Evolutionary conservation across 2,888 invertebrate genomes (phyloP).

Genomic region (Sympetrum striolatum): DNA sequence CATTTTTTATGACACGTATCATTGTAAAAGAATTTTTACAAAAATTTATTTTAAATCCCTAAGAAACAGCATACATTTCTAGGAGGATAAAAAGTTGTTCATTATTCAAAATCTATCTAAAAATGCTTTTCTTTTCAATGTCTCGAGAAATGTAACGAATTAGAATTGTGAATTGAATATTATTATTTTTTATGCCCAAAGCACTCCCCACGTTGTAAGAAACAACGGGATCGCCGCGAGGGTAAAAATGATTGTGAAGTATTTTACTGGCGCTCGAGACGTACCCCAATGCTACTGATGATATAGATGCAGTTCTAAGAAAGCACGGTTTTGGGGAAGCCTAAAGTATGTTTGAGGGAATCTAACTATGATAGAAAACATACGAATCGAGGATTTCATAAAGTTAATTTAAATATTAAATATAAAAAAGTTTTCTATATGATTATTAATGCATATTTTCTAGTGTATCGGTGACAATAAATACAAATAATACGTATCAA

Average conservation of each 20-base stretch:
- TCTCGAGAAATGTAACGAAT: not conserved
- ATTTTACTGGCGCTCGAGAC: not conserved
- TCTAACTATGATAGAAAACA: too few species aligned
- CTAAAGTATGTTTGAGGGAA: too few species aligned
- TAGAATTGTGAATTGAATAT: not conserved
- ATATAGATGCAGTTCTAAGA: not conserved
- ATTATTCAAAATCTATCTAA: not conserved
- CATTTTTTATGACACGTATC: not conserved
- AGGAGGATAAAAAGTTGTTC: not conserved
- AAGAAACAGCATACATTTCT: not conserved
- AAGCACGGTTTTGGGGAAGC: too few species aligned
- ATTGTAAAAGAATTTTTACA: not conserved
- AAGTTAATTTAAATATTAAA: too few species aligned
- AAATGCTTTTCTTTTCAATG: not conserved
- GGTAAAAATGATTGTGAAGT: not conserved
- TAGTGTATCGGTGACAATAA: too few species aligned
- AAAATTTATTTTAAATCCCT: not conserved
- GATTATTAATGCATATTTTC: too few species aligned
- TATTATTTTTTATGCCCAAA: not conserved
- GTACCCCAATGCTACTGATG: not conserved
- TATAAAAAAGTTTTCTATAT: too few species aligned
- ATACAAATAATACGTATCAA: too few species aligned
- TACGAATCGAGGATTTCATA: too few species aligned
- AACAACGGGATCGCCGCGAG: not conserved
- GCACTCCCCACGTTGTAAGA: not conserved